phyloP scores from a whole-genome alignment of 1,140 invertebrate genomes.

The Ditylenchus dipsaci region DNA sequence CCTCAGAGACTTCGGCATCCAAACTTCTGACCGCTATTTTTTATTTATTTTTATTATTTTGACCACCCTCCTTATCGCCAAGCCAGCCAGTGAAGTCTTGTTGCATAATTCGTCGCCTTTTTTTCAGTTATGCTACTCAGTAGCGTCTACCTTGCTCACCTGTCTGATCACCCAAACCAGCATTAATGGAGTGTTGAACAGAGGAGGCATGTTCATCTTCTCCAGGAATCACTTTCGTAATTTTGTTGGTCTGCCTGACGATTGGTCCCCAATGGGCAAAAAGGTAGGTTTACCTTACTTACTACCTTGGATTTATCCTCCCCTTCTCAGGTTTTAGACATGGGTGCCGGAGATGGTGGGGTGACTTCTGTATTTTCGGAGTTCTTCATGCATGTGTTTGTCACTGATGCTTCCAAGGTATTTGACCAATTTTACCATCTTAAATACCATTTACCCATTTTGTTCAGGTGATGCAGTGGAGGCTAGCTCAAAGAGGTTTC shows the following conservation, averaged over 20 bases:
- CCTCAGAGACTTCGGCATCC: no score
- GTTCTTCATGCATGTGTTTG: conserved; percentile 68
- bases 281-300: not conserved
- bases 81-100: no score
- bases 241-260: conserved; percentile 62
- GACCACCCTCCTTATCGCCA: no score
- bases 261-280: conserved; percentile 40
- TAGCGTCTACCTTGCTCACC: conserved; percentile 68
- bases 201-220: conserved; percentile 88
- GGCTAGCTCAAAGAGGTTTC: conserved; percentile 52
- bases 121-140: conserved; percentile 71
- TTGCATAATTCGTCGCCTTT: no score
- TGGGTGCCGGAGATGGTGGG: conserved; percentile 84
- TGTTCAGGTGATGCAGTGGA: conserved; percentile 49
- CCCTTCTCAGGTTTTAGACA: conserved; percentile 70
- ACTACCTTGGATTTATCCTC: no score
- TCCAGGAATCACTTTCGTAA: conserved; percentile 71
- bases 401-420: conserved; percentile 74
- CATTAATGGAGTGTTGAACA: conserved; percentile 75
- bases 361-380: conserved; percentile 73
- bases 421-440: not conserved
- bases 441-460: not conserved
- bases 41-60: no score
- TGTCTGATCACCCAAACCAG: conserved; percentile 76
- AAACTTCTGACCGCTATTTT: no score